Evolutionary conservation across 2,888 invertebrate genomes (phyloP).

Genomic region (Hoplodrina ambigua): DNA sequence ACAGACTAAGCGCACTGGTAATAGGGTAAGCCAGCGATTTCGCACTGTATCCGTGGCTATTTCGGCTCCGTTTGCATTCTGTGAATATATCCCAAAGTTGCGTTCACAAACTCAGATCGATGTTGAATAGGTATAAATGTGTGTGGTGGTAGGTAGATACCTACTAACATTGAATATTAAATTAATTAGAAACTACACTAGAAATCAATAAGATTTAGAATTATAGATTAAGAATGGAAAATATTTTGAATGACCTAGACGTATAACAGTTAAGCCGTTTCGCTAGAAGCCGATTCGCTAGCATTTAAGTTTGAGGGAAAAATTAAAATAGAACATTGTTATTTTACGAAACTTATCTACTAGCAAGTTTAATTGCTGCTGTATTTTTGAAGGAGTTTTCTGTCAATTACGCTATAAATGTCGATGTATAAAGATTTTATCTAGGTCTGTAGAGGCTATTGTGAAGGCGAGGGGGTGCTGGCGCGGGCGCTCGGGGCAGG

Average conservation of each 20-base stretch:
- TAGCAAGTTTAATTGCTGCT: neutral
- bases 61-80: conserved; percentile 9
- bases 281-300: no score
- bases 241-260: no score
- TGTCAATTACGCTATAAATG: neutral
- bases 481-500: neutral
- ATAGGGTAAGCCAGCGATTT: conserved; percentile 24
- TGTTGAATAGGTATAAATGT: neutral
- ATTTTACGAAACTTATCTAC: no score
- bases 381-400: neutral
- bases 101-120: neutral
- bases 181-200: no score
- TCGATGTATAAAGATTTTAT: conserved; percentile 8
- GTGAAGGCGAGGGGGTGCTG: conserved; percentile 16
- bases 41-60: neutral
- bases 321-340: no score
- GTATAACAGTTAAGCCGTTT: no score
- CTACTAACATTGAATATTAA: no score
- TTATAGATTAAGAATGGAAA: no score
- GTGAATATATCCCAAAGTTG: conserved; percentile 18
- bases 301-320: no score
- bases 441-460: conserved; percentile 28
- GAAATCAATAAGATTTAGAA: no score
- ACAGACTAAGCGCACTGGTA: conserved; percentile 38
- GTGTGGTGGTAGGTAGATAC: neutral